Evolutionary conservation across 2,113 vertebrate genomes (phyloP).

Genomic region (Corythaixoides concolor): DNA sequence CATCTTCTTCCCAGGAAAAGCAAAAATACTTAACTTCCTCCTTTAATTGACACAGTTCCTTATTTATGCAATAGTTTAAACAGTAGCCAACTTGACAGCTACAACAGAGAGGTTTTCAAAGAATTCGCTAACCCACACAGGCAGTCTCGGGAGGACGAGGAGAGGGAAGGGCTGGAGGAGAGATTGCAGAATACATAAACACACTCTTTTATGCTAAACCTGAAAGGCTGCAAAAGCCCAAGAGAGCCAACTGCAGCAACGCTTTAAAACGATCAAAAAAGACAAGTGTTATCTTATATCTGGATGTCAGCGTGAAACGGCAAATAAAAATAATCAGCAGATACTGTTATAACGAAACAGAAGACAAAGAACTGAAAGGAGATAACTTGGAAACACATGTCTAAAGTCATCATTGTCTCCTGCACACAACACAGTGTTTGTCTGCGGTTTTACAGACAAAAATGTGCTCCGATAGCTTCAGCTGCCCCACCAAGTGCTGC

Average conservation of each 20-base stretch:
- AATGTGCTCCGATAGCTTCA: background rate
- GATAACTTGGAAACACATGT: background rate
- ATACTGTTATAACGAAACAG: background rate
- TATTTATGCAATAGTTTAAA: background rate
- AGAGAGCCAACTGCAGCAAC: background rate
- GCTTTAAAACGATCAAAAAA: background rate
- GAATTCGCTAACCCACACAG: background rate
- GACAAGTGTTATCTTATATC: background rate
- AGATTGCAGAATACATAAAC: background rate
- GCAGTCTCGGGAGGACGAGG: background rate
- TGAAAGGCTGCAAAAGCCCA: constrained; percentile 22
- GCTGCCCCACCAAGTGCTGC: background rate
- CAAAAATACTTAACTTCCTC: background rate
- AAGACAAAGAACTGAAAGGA: background rate
- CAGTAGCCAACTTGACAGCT: background rate
- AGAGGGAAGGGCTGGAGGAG: background rate
- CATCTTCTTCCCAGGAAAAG: background rate
- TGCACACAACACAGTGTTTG: background rate
- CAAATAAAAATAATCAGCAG: background rate
- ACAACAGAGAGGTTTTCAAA: constrained; percentile 1
- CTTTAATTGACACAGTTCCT: background rate
- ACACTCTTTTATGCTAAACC: background rate
- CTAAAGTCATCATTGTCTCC: background rate
- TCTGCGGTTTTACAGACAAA: too few relatives aligned
- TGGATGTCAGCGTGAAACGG: background rate